phyloP scores from a whole-genome alignment of 1,140 invertebrate species.

The Magallana gigas region DNA sequence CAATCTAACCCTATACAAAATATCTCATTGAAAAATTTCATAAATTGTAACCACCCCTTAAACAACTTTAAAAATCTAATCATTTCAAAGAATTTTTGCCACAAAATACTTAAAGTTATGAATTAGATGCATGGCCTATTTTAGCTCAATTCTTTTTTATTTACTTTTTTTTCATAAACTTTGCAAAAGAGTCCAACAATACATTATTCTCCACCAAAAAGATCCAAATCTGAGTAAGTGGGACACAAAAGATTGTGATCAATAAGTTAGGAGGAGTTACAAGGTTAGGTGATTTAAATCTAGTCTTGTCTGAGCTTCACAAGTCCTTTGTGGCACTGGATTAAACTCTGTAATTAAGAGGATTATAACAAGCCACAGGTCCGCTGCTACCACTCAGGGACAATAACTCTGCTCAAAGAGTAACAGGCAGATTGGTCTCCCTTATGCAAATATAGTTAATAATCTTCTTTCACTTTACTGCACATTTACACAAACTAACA shows the following conservation, averaged over 20 bases:
- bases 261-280: constrained; percentile 15
- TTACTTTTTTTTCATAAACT: background rate
- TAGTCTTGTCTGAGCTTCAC: background rate
- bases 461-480: background rate
- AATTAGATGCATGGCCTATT: constrained; percentile 5
- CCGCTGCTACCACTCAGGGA: background rate
- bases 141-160: background rate
- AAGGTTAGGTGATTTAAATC: constrained; percentile 11
- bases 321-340: background rate
- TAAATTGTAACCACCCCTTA: no score
- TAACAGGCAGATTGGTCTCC: background rate
- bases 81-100: no score
- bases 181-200: background rate
- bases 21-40: no score
- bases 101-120: no score
- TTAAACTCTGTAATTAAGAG: constrained; percentile 11
- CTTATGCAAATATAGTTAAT: background rate
- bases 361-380: background rate
- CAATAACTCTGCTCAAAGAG: background rate
- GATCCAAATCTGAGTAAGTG: constrained; percentile 11
- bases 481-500: background rate
- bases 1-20: no score
- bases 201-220: background rate
- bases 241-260: constrained; percentile 11
- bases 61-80: no score